Conservation (phyloP, 2,797 vertebrate genomes). For the Tachyglossus aculeatus region DNA sequence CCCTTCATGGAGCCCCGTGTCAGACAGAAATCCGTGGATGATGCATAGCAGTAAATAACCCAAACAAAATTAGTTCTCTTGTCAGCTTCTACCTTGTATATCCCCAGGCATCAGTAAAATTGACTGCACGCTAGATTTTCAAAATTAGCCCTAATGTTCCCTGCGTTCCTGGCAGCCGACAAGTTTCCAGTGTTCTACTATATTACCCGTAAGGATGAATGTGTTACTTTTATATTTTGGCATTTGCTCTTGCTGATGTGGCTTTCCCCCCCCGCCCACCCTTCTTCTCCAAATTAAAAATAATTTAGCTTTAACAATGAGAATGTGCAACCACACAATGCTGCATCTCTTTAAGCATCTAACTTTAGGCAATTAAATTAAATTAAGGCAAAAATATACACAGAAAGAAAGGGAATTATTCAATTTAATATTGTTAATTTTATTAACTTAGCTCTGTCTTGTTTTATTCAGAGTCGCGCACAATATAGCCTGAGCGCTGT, state of each 20-base stretch:
- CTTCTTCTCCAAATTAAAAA: constrained; percentile 82
- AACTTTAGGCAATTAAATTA: constrained; percentile 84
- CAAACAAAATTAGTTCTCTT: constrained; percentile 94
- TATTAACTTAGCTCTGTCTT: constrained; percentile 76
- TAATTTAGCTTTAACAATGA: constrained; percentile 86
- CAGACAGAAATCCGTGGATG: constrained; percentile 89
- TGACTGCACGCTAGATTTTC: constrained; percentile 99
- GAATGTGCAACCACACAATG: constrained; percentile 71
- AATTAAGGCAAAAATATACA: constrained; percentile 81
- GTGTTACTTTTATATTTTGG: constrained; percentile 91
- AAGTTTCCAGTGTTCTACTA: constrained; percentile 87
- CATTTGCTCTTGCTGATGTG: constrained; percentile 83
- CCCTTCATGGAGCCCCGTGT: constrained; percentile 89
- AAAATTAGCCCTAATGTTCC: constrained; percentile 99
- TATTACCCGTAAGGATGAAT: constrained; percentile 95
- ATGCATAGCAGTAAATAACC: constrained; percentile 99
- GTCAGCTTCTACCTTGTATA: constrained; percentile 93
- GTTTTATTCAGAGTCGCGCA: constrained; percentile 70
- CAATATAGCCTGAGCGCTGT: constrained; percentile 45
- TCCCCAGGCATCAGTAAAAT: constrained; percentile 96
- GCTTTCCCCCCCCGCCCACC: constrained; percentile 71
- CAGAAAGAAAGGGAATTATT: constrained; percentile 78
- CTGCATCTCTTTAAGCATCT: constrained; percentile 79
- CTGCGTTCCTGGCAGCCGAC: constrained; percentile 89
- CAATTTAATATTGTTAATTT: constrained; percentile 81